A percentile compares a stretch with the other conserved stretches of the same genome.
phyloP scores from a whole-genome alignment of 2,797 vertebrate species.

The Decapterus maruadsi region DNA sequence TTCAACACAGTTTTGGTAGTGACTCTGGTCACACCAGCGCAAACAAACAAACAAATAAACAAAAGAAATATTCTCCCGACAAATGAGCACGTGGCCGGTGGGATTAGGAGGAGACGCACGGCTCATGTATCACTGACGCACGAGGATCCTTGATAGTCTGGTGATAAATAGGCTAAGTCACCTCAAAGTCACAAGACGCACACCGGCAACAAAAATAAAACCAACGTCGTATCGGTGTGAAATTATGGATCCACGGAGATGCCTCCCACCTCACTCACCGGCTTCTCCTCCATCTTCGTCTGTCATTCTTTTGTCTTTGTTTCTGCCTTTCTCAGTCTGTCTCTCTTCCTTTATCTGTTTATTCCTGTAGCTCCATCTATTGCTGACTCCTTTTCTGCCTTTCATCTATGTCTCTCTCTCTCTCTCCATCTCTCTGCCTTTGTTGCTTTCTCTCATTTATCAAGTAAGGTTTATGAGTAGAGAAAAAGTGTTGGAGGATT shows the following conservation, averaged over 20 bases:
- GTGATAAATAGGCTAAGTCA: slow-evolving; percentile 47
- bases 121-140: slow-evolving; percentile 15
- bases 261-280: slow-evolving; percentile 40
- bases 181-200: slow-evolving; percentile 53
- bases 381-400: slow-evolving; percentile 17
- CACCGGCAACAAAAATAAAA: slow-evolving; percentile 43
- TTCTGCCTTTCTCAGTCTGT: slow-evolving; percentile 52
- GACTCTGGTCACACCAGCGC: slow-evolving; percentile 61
- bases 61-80: slow-evolving; percentile 2
- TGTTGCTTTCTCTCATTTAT: slow-evolving; percentile 55
- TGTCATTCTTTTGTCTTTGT: slow-evolving; percentile 54
- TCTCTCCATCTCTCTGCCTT: slow-evolving; percentile 7
- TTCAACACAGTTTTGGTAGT: slow-evolving; percentile 64
- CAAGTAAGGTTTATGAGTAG: slow-evolving; percentile 54
- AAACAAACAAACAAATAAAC: slow-evolving; percentile 51
- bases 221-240: slow-evolving; percentile 43
- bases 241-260: slow-evolving; percentile 42
- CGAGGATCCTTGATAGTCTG: slow-evolving; percentile 17
- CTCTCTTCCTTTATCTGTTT: slow-evolving; percentile 50
- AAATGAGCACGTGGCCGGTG: slow-evolving; percentile 18
- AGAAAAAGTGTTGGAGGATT: slow-evolving; percentile 66
- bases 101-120: slow-evolving; percentile 19
- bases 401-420: slow-evolving; percentile 26
- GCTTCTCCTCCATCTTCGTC: slow-evolving; percentile 59
- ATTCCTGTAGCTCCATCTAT: slow-evolving; percentile 35